A percentile compares a stretch with the other conserved stretches of the same genome.
Conservation (phyloP, 2,113 vertebrate species). For the Syrrhaptes paradoxus region DNA sequence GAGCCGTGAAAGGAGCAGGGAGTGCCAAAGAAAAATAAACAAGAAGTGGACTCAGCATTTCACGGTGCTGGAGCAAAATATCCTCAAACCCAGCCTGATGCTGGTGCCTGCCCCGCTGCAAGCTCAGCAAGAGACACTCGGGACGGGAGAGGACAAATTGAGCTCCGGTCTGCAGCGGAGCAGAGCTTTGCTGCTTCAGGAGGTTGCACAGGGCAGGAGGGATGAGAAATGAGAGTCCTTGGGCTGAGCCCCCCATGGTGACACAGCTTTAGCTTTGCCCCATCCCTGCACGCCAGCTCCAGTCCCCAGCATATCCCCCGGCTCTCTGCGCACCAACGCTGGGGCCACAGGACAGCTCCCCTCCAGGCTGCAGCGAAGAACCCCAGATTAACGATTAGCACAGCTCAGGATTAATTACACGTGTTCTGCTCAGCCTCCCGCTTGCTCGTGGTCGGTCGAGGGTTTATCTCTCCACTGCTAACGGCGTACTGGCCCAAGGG, state of each 20-base stretch:
- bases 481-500: rapidly evolving
- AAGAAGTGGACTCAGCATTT: not conserved
- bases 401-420: not conserved
- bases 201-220: not conserved
- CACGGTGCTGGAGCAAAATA: not conserved
- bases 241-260: not conserved
- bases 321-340: not conserved
- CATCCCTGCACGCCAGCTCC: not conserved
- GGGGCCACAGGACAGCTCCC: not conserved
- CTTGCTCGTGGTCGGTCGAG: rapidly evolving
- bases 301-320: not conserved
- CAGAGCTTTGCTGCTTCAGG: not conserved
- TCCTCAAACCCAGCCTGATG: not conserved
- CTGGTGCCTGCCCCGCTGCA: not conserved
- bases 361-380: not conserved
- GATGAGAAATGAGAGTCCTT: not conserved
- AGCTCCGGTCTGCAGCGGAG: not conserved
- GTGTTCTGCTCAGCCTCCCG: not conserved
- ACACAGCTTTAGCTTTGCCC: not conserved
- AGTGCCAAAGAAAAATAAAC: not conserved
- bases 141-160: not conserved
- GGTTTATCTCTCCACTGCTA: not conserved
- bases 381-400: not conserved
- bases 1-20: not conserved
- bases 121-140: not conserved